Conservation (phyloP, 2,888 invertebrate species). For the Ctena decussata region DNA sequence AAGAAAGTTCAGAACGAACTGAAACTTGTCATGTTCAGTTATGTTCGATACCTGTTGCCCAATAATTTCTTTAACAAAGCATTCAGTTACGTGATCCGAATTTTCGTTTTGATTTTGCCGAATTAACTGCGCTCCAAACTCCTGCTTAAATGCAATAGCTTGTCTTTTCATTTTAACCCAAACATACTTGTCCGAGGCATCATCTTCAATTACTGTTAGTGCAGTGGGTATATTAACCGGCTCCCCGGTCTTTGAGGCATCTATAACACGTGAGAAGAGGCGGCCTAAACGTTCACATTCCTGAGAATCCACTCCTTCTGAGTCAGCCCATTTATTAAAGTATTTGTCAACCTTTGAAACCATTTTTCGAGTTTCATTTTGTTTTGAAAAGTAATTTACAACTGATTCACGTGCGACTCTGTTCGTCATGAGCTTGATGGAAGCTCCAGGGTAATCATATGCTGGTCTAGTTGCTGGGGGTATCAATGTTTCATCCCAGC, state of each 20-base stretch:
- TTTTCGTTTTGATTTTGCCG: not conserved
- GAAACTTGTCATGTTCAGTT: constrained; percentile 47
- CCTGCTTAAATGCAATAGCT: constrained; percentile 14
- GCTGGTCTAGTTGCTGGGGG: constrained; percentile 55
- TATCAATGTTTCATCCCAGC: constrained; percentile 83
- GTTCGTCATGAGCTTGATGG: not conserved
- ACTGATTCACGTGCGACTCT: constrained; percentile 75
- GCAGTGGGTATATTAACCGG: constrained; percentile 35
- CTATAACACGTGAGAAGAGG: constrained; percentile 77
- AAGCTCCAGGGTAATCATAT: constrained; percentile 50
- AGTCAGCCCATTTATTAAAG: constrained; percentile 70
- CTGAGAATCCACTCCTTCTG: constrained; percentile 72
- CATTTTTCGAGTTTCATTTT: constrained; percentile 82
- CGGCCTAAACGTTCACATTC: constrained; percentile 70
- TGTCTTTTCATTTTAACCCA: constrained; percentile 40
- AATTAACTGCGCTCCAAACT: not conserved
- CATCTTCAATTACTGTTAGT: constrained; percentile 14
- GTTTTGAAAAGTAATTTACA: constrained; percentile 84
- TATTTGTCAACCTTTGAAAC: constrained; percentile 56
- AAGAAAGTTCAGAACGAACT: constrained; percentile 27
- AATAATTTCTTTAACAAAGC: not conserved
- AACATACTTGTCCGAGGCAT: not conserved
- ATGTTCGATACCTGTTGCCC: constrained; percentile 14
- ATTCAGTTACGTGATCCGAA: not conserved
- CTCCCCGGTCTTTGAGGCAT: constrained; percentile 85